Base-by-base conservation (phyloP, 1,140 invertebrate species). In the Cecropterus lyciades region DNA sequence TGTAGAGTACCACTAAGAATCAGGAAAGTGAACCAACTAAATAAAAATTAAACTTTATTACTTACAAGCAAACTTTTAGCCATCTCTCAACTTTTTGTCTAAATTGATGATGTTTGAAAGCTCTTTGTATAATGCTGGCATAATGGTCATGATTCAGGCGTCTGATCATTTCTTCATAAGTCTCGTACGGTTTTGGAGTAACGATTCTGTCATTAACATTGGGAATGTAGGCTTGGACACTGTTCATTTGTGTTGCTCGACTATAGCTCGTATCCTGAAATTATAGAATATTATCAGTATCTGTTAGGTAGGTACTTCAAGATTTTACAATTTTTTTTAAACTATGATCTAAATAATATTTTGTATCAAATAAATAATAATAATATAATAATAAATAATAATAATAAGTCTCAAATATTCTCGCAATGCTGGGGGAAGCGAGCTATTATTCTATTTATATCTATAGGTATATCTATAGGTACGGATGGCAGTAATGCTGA, bases 41-140 rank as follows among this genome's bases (percentile, higher is more conserved):
- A n/a, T n/a, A n/a, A n/a, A n/a, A 20, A 8, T 40, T 30, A 55
- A 24, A 30, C 1, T 37, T 37, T 42, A 8, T 57, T 60, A 82
- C 83, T 79, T 73, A 92, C 92, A 75, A 84, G 83, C 90, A 93
- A 55, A 73, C 73, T 60, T 74, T 65, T 3, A 93, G 79, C 93
- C 93, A 93, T 48, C 84, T 88, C 13, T 82, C 60, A 1, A 93
- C 85, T 49, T 91, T 85, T 56, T 82, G 84, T 30, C 88, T 85
- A 53, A 93, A 94, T 16, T 83, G 89, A 57, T 94, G 87, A 49
- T 89, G 90, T 65, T 86, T 87, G 64, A 93, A 94, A 49, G 92
- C 92, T 53, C 93, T 87, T 67, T 96, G 95, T 66, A 96, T 95
- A 7, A 93, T 82, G 14, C 88, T 73, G 1, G 94, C 94, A 43